Base-by-base conservation (phyloP, 2,797 vertebrate species). In the Fringilla coelebs region DNA sequence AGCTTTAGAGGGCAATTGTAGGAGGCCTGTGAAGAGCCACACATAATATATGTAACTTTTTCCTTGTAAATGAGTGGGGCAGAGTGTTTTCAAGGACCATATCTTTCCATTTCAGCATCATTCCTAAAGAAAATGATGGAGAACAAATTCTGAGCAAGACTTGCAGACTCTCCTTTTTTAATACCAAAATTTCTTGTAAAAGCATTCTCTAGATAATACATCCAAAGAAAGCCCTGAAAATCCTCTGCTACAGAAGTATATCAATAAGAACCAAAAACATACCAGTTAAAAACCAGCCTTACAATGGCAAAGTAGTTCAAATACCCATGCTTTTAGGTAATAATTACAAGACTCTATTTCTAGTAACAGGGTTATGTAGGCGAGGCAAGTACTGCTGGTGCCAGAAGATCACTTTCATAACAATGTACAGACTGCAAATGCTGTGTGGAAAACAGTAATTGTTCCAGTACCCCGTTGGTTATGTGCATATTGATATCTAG, bases 361-460 rank as follows among this genome's bases (percentile, higher is more conserved):
- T 73, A 71, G 65, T 79, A 93, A 61, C 13, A 70, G 21, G 25
- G 48, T 87, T 91, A 85, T 80, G 38, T 78, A 70, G 79, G 62
- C 0, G 3, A 96, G 36, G 46, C 51, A 85, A 94, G 79, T 65
- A 28, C 61, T 87, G 73, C 88, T 67, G 51, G 70, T 92, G 85
- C 73, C 88, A 82, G 81, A 74, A 82, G 89, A 81, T 89, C 62
- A 84, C 67, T 75, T 94, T 76, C 78, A 65, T 84, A 90, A 81
- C 73, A 91, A 87, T 49, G 48, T 51, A 79, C 54, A 80, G 76
- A 90, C 81, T 76, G 58, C n/a, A 88, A 94, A 94, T 73, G 36
- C 61, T 88, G 77, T 80, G 28, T 93, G 68, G 57, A 94, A 95
- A 96, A 80, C 43, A 72, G 20, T 86, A 92, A 93, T 36, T 96